These are phyloP conservation scores for Andrena marginata DNA, from an alignment of 2,888 invertebrate genomes.

Conservation along the genomic window DNA sequence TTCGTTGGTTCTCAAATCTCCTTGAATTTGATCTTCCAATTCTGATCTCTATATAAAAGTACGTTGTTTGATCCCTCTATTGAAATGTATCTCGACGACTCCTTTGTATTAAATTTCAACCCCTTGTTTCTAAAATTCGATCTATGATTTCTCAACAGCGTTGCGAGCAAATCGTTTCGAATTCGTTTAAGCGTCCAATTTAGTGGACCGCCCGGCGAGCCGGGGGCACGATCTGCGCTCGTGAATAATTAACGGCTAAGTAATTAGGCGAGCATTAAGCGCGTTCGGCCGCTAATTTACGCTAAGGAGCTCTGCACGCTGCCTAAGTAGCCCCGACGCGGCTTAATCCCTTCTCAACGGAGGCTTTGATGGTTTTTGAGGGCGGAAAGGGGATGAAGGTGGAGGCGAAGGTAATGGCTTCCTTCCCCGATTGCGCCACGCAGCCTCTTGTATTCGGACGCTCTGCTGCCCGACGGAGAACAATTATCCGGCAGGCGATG, in stretches of 20 bases:
- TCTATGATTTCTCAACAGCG: not conserved
- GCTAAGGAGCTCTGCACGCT: slow-evolving; percentile 56
- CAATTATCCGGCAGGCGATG: slow-evolving; percentile 63
- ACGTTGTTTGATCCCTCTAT: slow-evolving; percentile 34
- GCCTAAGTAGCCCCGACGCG: slow-evolving; percentile 58
- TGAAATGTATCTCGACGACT: not conserved
- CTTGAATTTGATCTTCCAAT: not conserved
- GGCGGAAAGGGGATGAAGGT: slow-evolving; percentile 55
- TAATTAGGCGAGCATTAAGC: slow-evolving; percentile 63
- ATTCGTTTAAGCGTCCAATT: slow-evolving; percentile 39
- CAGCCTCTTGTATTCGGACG: slow-evolving; percentile 56
- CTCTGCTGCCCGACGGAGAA: slow-evolving; percentile 61
- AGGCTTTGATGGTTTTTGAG: slow-evolving; percentile 58
- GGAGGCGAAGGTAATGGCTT: slow-evolving; percentile 64
- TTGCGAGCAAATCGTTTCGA: slow-evolving; percentile 5
- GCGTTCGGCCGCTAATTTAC: slow-evolving; percentile 63
- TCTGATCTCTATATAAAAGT: not conserved
- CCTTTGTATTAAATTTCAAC: not conserved
- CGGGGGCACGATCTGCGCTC: not conserved
- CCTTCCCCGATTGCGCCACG: slow-evolving; percentile 63
- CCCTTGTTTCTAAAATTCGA: not conserved
- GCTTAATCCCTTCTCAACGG: slow-evolving; percentile 67
- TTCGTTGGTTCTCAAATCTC: not conserved
- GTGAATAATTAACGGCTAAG: slow-evolving; percentile 53
- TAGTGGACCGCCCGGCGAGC: not conserved